Conservation (phyloP, 92 coral and sea anemone genomes). For the Zoanthus gigantus region DNA sequence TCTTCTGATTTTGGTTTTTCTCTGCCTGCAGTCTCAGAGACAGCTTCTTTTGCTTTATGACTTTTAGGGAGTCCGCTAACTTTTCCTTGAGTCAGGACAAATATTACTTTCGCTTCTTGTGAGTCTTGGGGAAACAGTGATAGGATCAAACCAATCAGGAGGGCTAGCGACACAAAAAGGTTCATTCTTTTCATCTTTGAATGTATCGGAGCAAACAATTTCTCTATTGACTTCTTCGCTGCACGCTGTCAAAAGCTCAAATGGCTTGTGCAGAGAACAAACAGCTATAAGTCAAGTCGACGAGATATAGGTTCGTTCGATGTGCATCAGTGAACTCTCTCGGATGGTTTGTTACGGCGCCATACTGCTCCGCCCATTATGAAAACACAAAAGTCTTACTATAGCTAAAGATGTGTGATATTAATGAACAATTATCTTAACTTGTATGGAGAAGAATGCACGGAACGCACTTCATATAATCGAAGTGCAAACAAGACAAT, state of each 20-base stretch:
- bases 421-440: conserved; percentile 37
- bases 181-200: conserved; percentile 17
- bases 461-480: conserved; percentile 37
- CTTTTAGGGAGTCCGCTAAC: not conserved
- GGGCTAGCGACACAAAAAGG: not conserved
- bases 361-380: conserved; percentile 38
- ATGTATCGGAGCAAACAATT: not conserved
- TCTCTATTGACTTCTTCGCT: not conserved
- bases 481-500: conserved; percentile 43
- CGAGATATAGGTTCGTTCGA: conserved; percentile 31
- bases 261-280: conserved; percentile 9
- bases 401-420: conserved; percentile 20
- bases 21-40: not conserved
- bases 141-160: conserved; percentile 54
- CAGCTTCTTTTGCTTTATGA: not conserved
- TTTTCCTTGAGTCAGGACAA: conserved; percentile 73
- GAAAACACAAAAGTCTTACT: conserved; percentile 36
- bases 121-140: conserved; percentile 75
- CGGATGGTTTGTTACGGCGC: conserved; percentile 33
- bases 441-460: conserved; percentile 42
- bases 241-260: conserved; percentile 14
- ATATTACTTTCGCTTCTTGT: conserved; percentile 63
- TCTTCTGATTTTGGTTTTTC: not conserved
- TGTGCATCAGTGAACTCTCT: conserved; percentile 35
- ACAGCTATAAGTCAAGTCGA: not conserved